phyloP scores from a whole-genome alignment of 2,888 invertebrate species.

The Pristionchus mayeri region DNA sequence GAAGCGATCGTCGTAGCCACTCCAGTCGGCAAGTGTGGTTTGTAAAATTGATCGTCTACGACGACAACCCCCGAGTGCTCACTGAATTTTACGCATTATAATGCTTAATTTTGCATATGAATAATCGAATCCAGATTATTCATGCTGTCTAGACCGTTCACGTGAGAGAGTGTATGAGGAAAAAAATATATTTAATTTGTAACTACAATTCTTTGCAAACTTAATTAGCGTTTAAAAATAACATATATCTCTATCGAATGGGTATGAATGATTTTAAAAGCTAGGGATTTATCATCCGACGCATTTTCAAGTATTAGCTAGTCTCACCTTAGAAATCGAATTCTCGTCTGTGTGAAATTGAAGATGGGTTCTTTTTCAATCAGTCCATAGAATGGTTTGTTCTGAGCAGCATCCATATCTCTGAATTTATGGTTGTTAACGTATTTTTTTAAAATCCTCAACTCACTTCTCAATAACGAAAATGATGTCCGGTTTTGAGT shows the following conservation, averaged over 20 bases:
- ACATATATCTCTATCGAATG: too few species aligned
- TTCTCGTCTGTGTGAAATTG: background rate
- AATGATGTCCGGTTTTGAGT: background rate
- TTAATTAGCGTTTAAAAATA: too few species aligned
- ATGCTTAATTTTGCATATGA: too few species aligned
- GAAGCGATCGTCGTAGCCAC: background rate
- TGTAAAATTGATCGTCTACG: slow-evolving; percentile 1
- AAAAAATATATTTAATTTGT: too few species aligned
- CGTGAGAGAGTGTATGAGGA: too few species aligned
- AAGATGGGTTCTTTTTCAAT: background rate
- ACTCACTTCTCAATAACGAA: background rate
- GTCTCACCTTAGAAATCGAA: background rate
- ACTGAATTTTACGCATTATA: too few species aligned
- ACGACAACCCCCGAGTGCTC: background rate
- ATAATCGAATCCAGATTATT: too few species aligned
- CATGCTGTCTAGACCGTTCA: too few species aligned
- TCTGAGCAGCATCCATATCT: background rate
- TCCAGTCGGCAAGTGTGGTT: background rate
- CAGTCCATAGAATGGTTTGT: background rate
- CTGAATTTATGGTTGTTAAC: too few species aligned
- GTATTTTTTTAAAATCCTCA: background rate
- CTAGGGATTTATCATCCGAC: too few species aligned
- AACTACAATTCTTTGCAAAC: background rate
- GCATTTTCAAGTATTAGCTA: too few species aligned
- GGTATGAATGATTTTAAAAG: too few species aligned